phyloP scores from a whole-genome alignment of 2,888 invertebrate species.

The Rugalucina vietnamica region DNA sequence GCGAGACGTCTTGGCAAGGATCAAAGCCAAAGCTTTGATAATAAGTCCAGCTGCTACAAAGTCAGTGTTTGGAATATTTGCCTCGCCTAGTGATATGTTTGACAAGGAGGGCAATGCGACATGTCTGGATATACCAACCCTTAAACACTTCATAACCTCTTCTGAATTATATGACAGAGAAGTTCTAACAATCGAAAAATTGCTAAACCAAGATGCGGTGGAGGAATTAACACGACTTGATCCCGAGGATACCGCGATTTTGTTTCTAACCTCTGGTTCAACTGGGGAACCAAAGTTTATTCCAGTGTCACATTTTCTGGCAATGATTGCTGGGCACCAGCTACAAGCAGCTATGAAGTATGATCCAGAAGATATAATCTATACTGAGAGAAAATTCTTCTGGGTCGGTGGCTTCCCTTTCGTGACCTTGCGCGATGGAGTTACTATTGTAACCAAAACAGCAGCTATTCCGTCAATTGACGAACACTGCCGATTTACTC shows the following conservation, averaged over 20 bases:
- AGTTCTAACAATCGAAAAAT: neutral
- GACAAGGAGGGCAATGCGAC: neutral
- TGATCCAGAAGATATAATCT: slow-evolving; percentile 26
- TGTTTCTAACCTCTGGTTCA: slow-evolving; percentile 40
- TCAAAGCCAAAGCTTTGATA: slow-evolving; percentile 25
- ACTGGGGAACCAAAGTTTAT: slow-evolving; percentile 38
- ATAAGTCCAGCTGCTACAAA: slow-evolving; percentile 13
- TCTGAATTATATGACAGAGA: neutral
- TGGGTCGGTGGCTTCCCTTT: slow-evolving; percentile 55
- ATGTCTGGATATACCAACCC: neutral
- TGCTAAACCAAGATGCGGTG: neutral
- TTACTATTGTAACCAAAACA: slow-evolving; percentile 36
- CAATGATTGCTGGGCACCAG: slow-evolving; percentile 21
- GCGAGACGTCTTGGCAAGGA: neutral
- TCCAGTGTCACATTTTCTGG: slow-evolving; percentile 29
- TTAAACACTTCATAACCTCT: slow-evolving; percentile 19
- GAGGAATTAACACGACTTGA: slow-evolving; percentile 23
- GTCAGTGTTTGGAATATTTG: slow-evolving; percentile 13
- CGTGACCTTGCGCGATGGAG: slow-evolving; percentile 36
- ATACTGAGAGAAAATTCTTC: slow-evolving; percentile 37
- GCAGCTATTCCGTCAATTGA: slow-evolving; percentile 7
- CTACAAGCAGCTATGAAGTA: slow-evolving; percentile 10
- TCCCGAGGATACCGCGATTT: slow-evolving; percentile 12
- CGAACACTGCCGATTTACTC: slow-evolving; percentile 45
- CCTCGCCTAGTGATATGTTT: slow-evolving; percentile 24